Conservation (phyloP, 2,797 vertebrate species). For the Paramormyrops hopkinsi region DNA sequence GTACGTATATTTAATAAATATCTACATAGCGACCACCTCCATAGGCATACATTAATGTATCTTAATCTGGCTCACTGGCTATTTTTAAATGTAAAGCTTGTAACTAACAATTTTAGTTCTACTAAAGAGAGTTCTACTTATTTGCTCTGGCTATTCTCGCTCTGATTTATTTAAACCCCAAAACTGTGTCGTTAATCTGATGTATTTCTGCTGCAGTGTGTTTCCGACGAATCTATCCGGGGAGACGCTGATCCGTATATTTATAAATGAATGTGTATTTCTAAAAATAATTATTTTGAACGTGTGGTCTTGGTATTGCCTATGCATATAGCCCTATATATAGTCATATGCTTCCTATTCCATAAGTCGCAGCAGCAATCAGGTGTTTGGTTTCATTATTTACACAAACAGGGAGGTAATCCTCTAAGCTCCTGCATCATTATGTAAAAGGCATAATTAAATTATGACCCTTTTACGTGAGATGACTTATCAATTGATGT, state of each 20-base stretch:
- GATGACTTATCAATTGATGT: neutral
- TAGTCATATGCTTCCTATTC: neutral
- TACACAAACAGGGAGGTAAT: neutral
- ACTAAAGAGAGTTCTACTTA: neutral
- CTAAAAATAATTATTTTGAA: neutral
- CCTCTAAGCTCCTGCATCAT: neutral
- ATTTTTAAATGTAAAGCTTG: neutral
- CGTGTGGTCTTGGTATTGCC: neutral
- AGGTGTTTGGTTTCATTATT: neutral
- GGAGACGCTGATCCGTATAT: neutral
- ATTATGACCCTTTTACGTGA: neutral
- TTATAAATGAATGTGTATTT: neutral
- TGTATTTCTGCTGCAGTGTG: constrained; percentile 43
- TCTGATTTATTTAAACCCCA: neutral
- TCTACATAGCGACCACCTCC: neutral
- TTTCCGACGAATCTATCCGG: constrained; percentile 51
- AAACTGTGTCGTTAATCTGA: neutral
- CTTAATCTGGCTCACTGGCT: neutral
- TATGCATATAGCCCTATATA: neutral
- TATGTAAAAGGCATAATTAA: neutral
- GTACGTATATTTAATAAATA: neutral
- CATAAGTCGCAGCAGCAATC: neutral
- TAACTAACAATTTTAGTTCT: neutral
- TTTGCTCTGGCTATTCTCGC: neutral
- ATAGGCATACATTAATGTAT: neutral